phyloP scores from a whole-genome alignment of 2,888 invertebrate genomes.

The Hirtodrosophila confusa region DNA sequence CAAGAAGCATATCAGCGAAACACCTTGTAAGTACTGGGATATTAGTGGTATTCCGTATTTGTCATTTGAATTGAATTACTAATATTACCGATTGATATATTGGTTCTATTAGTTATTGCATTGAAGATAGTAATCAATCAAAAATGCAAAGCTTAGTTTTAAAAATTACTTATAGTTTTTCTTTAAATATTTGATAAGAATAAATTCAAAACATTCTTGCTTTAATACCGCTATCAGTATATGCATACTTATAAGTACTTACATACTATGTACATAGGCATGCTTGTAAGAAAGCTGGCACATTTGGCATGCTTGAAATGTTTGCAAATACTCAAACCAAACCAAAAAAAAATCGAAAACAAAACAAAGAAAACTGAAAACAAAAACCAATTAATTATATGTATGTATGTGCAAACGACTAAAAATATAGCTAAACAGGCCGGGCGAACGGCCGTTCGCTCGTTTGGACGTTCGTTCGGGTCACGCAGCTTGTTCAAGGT shows the following conservation, averaged over 20 bases:
- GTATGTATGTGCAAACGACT: conserved; percentile 46
- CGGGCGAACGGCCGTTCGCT: conserved; percentile 38
- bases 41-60: conserved; percentile 1
- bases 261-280: neutral
- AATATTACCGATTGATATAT: too few species aligned
- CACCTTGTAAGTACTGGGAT: conserved; percentile 76
- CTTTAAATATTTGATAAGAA: too few species aligned
- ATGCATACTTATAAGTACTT: neutral
- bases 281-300: conserved; percentile 31
- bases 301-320: conserved; percentile 58
- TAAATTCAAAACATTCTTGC: too few species aligned
- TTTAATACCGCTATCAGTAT: conserved; percentile 1
- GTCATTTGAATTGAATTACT: too few species aligned
- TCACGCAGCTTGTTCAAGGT: conserved; percentile 81
- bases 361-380: conserved; percentile 38
- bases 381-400: conserved; percentile 48
- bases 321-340: conserved; percentile 66
- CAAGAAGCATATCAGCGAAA: conserved; percentile 79
- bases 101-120: too few species aligned
- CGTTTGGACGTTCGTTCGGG: conserved; percentile 41
- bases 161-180: too few species aligned
- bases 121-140: too few species aligned
- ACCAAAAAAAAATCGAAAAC: conserved; percentile 32
- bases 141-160: too few species aligned
- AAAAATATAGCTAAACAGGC: conserved; percentile 67